Evolutionary conservation across 2,113 vertebrate genomes (phyloP).

Genomic region (Zapus hudsonius): DNA sequence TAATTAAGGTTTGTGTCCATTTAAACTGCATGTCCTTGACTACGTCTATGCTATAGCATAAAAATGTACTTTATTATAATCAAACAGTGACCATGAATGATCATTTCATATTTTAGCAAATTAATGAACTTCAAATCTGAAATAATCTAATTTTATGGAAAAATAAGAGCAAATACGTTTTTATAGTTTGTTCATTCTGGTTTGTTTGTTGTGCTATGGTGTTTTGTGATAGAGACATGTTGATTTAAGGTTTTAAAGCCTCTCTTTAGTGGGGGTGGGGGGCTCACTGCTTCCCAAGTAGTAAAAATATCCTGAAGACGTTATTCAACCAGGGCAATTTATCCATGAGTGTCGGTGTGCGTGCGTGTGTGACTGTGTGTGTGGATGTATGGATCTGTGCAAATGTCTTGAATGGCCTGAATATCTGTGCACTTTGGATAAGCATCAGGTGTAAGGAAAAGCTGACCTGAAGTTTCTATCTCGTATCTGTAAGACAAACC

Average conservation of each 20-base stretch:
- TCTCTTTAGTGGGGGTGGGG: not conserved
- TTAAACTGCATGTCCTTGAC: not conserved
- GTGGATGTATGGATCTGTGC: not conserved
- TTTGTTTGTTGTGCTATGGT: not conserved
- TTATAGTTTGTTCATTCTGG: not conserved
- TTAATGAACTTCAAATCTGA: not conserved
- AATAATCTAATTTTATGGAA: not conserved
- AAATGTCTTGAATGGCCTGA: not conserved
- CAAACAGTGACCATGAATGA: not conserved
- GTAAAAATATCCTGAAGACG: not conserved
- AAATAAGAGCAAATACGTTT: not conserved
- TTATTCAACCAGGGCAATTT: not conserved
- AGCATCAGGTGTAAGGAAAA: not conserved
- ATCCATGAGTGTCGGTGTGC: no score
- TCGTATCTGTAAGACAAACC: not conserved
- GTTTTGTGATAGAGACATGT: not conserved
- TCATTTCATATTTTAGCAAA: not conserved
- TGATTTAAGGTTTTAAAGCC: not conserved
- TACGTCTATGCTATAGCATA: not conserved
- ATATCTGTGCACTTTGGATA: not conserved
- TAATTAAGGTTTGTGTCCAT: no score
- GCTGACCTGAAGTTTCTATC: not conserved
- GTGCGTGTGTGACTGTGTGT: not conserved
- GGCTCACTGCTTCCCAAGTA: not conserved
- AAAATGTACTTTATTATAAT: not conserved